Percentiles rank a stretch among this genome's conserved stretches.
These are phyloP conservation scores for Hemicentrotus pulcherrimus DNA, from an alignment of 35 echinoderm and acorn worm genomes.

Conservation along the genomic window DNA sequence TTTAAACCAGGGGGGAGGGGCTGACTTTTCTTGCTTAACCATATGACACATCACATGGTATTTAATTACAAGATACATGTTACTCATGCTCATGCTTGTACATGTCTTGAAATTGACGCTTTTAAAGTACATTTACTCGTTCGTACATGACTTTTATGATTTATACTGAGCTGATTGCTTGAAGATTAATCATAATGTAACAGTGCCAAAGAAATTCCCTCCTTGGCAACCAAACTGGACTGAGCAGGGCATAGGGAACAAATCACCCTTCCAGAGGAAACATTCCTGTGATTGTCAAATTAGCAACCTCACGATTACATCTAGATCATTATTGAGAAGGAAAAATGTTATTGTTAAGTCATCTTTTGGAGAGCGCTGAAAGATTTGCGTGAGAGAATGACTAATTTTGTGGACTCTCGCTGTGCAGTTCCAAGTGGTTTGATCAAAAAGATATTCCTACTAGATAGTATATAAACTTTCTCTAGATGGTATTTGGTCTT, in stretches of 20 bases:
- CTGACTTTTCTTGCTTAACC: too few species aligned
- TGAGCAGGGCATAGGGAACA: background rate
- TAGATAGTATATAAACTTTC: too few species aligned
- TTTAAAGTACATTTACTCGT: too few species aligned
- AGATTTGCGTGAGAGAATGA: background rate
- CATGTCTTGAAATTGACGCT: background rate
- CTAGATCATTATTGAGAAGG: background rate
- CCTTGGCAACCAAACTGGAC: background rate
- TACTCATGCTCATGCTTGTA: background rate
- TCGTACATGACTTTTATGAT: background rate
- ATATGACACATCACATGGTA: background rate
- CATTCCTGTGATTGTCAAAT: conserved; percentile 1
- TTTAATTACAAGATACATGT: background rate
- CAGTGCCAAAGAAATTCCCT: background rate
- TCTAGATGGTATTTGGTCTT: too few species aligned
- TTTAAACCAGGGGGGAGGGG: too few species aligned
- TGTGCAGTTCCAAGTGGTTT: background rate
- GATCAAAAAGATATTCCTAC: too few species aligned
- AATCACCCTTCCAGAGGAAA: background rate
- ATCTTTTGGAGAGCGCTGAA: background rate
- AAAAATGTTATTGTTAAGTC: conserved; percentile 3
- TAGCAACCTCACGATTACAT: background rate
- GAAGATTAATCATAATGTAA: background rate
- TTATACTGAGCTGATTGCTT: background rate
- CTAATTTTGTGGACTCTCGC: background rate